Evolutionary conservation across 2,113 vertebrate species (phyloP), one percentile per base, ranked within the genome.

Genomic region (Odontesthes bonariensis): DNA sequence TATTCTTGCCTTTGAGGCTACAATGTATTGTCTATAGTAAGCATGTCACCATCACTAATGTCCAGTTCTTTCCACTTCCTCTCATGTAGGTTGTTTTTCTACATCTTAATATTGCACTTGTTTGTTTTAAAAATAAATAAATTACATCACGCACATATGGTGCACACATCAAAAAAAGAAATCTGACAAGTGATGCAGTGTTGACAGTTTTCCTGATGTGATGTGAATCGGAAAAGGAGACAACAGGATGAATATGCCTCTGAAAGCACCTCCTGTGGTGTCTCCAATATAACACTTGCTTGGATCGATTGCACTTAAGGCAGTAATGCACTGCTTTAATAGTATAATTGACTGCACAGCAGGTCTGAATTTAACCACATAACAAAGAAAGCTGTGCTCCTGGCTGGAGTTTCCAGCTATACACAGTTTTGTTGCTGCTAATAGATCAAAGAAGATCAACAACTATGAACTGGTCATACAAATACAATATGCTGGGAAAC

Each of bases 321-420:
- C 59, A 11, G 9, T 3, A 16, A n/a, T 27, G 10, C 27, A n/a
- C 19, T 17, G n/a, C n/a, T 58, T 61, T 47, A 32, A 56, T 11
- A 55, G 20, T 35, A 16, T 35, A 44, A 75, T 64, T 35, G 46
- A 72, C 57, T n/a, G 47, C 44, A 40, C 61, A 67, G 44, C 5
- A 1, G 35, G 42, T 23, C 8, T 27, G 20, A 57, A 67, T 38
- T 67, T 63, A 42, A 16, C 12, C 23, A 73, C 42, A 53, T 61
- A 46, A 20, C 46, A 57, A 47, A 55, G 5, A 57, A 47, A 5
- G 1, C 6, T 22, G 3, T 22, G 31, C 52, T 40, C 0, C 17
- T 68, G 6, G 16, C 20, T 7, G 4, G 20, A 60, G 9, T 49
- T 56, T 23, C 5, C 27, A 20, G n/a, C 70, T 27, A 66, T 52